A percentile compares a stretch with the other conserved stretches of the same genome.
These are phyloP conservation scores for Bostrychus sinensis DNA, from an alignment of 2,113 vertebrate genomes.

Conservation along the genomic window DNA sequence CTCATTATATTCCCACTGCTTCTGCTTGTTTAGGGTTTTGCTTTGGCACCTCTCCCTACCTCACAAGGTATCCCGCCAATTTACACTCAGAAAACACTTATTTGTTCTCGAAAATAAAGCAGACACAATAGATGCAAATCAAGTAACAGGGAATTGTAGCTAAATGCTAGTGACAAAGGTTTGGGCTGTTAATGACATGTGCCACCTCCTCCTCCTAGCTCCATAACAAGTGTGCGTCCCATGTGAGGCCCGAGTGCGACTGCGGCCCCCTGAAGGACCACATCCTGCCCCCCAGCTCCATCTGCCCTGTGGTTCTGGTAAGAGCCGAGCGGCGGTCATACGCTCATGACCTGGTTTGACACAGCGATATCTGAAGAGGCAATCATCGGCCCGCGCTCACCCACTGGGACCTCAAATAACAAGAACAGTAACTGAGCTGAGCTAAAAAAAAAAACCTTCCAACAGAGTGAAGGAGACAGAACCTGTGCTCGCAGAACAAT, in stretches of 20 bases:
- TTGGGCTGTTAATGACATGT: constrained; percentile 43
- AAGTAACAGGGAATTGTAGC: background rate
- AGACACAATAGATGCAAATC: constrained; percentile 31
- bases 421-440: constrained; percentile 2
- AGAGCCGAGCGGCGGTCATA: constrained; percentile 65
- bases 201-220: constrained; percentile 77
- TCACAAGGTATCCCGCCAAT: constrained; percentile 62
- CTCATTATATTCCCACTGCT: constrained; percentile 70
- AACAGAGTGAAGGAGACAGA: too few species aligned
- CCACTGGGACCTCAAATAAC: constrained; percentile 38
- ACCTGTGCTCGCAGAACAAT: too few species aligned
- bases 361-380: constrained; percentile 21
- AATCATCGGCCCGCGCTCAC: constrained; percentile 46
- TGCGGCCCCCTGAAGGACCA: constrained; percentile 92
- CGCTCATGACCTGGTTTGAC: constrained; percentile 24
- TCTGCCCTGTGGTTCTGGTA: constrained; percentile 93
- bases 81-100: constrained; percentile 68
- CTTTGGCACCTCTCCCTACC: constrained; percentile 59
- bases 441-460: background rate
- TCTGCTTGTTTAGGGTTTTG: constrained; percentile 57
- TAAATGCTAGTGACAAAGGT: constrained; percentile 9
- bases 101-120: constrained; percentile 56
- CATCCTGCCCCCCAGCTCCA: constrained; percentile 91
- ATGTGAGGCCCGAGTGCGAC: constrained; percentile 94
- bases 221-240: constrained; percentile 97